Evolutionary conservation across 2,113 vertebrate genomes (phyloP).

Genomic region (Scomber japonicus): DNA sequence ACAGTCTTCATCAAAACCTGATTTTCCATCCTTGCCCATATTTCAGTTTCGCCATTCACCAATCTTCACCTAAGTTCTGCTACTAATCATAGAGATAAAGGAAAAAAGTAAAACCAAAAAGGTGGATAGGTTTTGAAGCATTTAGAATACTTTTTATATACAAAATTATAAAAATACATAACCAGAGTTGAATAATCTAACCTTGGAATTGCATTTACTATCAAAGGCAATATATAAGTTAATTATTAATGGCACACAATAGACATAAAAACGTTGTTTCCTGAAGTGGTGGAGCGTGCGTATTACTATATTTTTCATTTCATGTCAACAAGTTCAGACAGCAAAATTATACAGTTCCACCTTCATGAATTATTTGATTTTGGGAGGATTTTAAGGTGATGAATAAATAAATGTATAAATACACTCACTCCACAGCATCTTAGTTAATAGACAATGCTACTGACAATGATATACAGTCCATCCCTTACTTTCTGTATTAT

Average conservation of each 20-base stretch:
- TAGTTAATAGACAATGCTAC: neutral
- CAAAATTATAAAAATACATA: no score
- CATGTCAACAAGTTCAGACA: no score
- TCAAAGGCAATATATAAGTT: no score
- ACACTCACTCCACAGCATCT: neutral
- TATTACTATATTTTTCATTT: neutral
- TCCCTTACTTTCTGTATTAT: neutral
- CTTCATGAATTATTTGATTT: no score
- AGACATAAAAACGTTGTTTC: neutral
- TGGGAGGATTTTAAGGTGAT: no score
- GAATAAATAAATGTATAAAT: no score
- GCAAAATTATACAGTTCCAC: no score
- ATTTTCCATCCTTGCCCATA: slow-evolving; percentile 37
- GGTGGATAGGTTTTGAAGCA: neutral
- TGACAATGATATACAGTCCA: no score
- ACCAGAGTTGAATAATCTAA: neutral
- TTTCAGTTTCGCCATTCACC: slow-evolving; percentile 4
- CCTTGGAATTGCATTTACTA: no score
- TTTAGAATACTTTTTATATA: neutral
- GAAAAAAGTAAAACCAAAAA: slow-evolving; percentile 5
- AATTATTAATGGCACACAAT: neutral
- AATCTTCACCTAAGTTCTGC: neutral
- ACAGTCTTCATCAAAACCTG: slow-evolving; percentile 50
- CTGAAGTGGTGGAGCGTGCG: neutral
- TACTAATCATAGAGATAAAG: neutral